A percentile compares a stretch with the other conserved stretches of the same genome.
phyloP scores from a whole-genome alignment of 2,888 invertebrate species.

The Calliphora vomitoria region DNA sequence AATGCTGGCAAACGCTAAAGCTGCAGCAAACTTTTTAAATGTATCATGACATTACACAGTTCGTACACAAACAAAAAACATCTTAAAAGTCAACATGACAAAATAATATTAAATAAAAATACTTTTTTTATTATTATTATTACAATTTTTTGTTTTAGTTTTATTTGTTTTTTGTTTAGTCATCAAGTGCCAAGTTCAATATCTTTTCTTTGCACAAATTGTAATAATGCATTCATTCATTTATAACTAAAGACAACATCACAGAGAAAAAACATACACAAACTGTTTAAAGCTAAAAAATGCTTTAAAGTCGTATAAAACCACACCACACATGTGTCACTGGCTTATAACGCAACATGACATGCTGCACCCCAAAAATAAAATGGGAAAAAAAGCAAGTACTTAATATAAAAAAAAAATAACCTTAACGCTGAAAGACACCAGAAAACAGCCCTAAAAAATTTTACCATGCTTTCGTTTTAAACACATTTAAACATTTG shows the following conservation, averaged over 20 bases:
- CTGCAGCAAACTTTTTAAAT: neutral
- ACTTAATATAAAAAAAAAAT: neutral
- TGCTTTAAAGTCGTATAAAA: constrained; percentile 43
- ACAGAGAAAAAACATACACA: constrained; percentile 17
- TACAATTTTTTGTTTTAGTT: constrained; percentile 9
- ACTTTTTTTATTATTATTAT: constrained; percentile 2
- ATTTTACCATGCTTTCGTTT: constrained; percentile 22
- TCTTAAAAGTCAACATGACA: constrained; percentile 51
- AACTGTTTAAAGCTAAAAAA: constrained; percentile 47
- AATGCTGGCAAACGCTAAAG: neutral
- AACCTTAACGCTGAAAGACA: neutral
- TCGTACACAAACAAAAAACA: constrained; percentile 19
- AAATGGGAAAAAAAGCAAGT: constrained; percentile 9
- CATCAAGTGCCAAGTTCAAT: constrained; percentile 71
- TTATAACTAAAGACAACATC: constrained; percentile 44
- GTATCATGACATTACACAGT: constrained; percentile 19
- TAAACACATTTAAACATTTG: constrained; percentile 49
- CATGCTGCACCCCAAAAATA: constrained; percentile 65
- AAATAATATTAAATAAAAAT: constrained; percentile 60
- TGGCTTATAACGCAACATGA: constrained; percentile 68
- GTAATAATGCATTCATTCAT: constrained; percentile 50
- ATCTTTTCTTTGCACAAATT: constrained; percentile 58
- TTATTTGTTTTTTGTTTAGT: constrained; percentile 51
- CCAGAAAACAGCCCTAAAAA: constrained; percentile 58
- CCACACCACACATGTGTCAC: constrained; percentile 70